These are phyloP conservation scores for Tolmerus cingulatus DNA, from an alignment of 2,888 invertebrate genomes.

Conservation along the genomic window DNA sequence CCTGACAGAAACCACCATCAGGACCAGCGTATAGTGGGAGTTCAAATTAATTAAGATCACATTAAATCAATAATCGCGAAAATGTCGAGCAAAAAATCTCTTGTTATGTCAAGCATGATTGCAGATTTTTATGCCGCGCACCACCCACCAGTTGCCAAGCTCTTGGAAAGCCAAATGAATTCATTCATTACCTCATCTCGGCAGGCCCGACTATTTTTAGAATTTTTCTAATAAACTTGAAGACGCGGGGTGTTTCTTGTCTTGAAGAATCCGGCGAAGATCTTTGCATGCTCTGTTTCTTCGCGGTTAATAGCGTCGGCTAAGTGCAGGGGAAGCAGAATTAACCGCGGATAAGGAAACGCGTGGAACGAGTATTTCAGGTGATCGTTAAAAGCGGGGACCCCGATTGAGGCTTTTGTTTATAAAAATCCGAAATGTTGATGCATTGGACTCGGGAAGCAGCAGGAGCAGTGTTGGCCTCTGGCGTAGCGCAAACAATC, in stretches of 20 bases:
- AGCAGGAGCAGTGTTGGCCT: neutral
- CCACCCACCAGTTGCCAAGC: conserved; percentile 22
- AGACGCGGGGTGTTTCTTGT: neutral
- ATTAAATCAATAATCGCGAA: conserved; percentile 17
- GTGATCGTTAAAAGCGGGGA: neutral
- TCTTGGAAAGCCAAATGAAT: neutral
- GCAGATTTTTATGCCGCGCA: conserved; percentile 5
- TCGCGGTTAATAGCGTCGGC: neutral
- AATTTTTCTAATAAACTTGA: conserved; percentile 20
- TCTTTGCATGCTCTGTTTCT: neutral
- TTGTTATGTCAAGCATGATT: conserved; percentile 18
- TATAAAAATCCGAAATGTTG: neutral
- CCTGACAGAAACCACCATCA: neutral
- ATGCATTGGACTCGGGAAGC: neutral
- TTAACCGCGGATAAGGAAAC: neutral
- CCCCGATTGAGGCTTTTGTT: neutral
- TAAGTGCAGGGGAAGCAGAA: neutral
- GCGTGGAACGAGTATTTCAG: neutral
- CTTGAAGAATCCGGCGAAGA: neutral
- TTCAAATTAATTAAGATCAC: conserved; percentile 12
- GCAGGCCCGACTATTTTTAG: conserved; percentile 18
- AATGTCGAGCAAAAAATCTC: neutral
- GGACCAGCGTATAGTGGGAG: neutral
- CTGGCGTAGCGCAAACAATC: neutral
- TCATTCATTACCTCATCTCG: conserved; percentile 17